A percentile compares a stretch with the other conserved stretches of the same genome.
These are phyloP conservation scores for Proteles cristata DNA, from an alignment of 2,113 vertebrate species.

Conservation along the genomic window DNA sequence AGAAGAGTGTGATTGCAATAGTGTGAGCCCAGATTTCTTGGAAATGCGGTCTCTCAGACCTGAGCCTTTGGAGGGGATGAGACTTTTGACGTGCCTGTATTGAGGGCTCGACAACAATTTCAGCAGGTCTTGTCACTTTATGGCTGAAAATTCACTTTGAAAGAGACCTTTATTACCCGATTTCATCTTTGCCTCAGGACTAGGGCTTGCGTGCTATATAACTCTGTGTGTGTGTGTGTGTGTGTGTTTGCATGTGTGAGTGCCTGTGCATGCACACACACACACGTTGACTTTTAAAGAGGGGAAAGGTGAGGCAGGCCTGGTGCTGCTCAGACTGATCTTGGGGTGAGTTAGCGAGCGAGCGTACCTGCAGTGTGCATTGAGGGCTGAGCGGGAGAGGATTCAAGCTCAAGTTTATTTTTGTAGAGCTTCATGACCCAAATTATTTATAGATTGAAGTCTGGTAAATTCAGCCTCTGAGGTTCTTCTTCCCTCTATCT, in stretches of 20 bases:
- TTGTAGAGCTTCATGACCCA: slow-evolving; percentile 74
- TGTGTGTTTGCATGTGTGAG: background rate
- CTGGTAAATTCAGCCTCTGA: slow-evolving; percentile 68
- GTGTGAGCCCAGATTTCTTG: background rate
- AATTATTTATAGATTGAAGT: slow-evolving; percentile 80
- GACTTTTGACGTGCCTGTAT: background rate
- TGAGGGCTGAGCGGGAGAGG: background rate
- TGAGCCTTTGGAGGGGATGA: background rate
- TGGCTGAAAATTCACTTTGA: rapidly evolving
- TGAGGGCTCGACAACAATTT: background rate
- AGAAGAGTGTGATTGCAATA: background rate
- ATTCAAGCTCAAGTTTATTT: slow-evolving; percentile 69
- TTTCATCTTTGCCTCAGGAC: background rate
- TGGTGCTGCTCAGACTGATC: background rate
- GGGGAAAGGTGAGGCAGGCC: background rate
- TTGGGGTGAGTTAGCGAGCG: background rate
- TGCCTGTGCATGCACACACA: background rate
- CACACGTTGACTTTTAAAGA: background rate
- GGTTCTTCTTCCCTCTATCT: slow-evolving; percentile 31
- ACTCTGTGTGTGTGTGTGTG: background rate
- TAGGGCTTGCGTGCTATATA: background rate
- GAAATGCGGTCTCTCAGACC: background rate
- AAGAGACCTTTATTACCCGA: background rate
- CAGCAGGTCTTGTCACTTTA: rapidly evolving
- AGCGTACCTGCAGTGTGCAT: background rate